Conservation (phyloP, 2,113 vertebrate genomes). For the Prolemur simus region DNA sequence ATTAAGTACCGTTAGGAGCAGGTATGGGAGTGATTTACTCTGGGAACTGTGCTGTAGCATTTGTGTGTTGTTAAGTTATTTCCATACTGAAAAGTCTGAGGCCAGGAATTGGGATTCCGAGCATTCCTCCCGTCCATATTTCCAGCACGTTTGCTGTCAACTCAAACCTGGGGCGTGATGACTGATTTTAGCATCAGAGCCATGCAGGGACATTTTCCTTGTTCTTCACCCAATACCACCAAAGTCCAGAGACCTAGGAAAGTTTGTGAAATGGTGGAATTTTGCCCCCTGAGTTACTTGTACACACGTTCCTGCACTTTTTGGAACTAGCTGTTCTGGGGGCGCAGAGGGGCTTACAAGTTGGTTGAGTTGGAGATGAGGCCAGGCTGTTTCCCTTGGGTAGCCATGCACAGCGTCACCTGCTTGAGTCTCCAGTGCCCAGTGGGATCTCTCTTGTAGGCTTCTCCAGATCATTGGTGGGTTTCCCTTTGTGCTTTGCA, state of each 20-base stretch:
- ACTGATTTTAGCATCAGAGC: background rate
- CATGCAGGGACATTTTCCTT: background rate
- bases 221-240: background rate
- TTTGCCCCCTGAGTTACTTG: background rate
- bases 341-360: background rate
- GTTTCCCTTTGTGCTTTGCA: background rate
- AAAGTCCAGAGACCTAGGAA: background rate
- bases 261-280: background rate
- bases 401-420: background rate
- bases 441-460: background rate
- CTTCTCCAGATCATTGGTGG: background rate
- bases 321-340: background rate
- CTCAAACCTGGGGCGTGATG: background rate
- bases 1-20: background rate
- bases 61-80: constrained; percentile 73
- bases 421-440: background rate
- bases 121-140: constrained; percentile 56
- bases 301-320: background rate
- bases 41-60: background rate
- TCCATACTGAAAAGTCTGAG: constrained; percentile 75
- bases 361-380: background rate
- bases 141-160: constrained; percentile 26
- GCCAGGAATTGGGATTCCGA: constrained; percentile 61
- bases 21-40: constrained; percentile 74
- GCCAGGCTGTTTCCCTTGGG: background rate